Base-by-base conservation (phyloP, 2,797 vertebrate genomes). In the Phyllotis vaccarum region DNA sequence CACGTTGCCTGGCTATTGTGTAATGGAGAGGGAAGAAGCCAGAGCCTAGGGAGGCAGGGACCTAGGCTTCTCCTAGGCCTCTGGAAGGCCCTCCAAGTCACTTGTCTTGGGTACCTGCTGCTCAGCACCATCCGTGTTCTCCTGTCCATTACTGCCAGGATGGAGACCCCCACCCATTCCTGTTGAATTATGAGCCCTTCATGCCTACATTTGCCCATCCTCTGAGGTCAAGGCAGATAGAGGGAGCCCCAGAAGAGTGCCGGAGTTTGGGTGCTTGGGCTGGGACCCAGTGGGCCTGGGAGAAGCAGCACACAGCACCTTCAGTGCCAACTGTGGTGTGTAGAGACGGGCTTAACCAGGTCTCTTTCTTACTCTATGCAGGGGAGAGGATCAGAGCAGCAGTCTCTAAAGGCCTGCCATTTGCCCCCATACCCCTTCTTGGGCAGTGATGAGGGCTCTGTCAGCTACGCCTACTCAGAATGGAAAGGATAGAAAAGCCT, bases 401-500 rank as follows among this genome's bases (percentile, higher is more conserved):
- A 37, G 58, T 78, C 56, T n/a, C 43, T 27, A 13, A 40, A 16
- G 12, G 43, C 40, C 24, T 19, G 43, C 56, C 14, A 78, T 68
- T 58, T 6, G 13, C n/a, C 74, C 19, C 74, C 54, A 34, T 24
- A 9, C 52, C 14, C 12, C 6, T 7, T 60, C 81, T 54, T 14
- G 17, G 49, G 60, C 56, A 75, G 72, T 24, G 22, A 31, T 21
- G 49, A 75, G 11, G 75, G 66, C 60, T 83, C 68, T 56, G 1
- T 34, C 29, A 29, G 34, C 75, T 80, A 49, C 60, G 60, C 43
- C 72, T 85, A 74, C 34, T 66, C 2, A 0, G 74, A 87, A 86
- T 94, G 97, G 96, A 96, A 92, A 95, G 96, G 93, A 94, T 72
- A 88, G 93, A 86, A 90, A 92, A 88, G 82, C 88, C 85, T 96